These are phyloP conservation scores for Ctenosaura bakeri DNA, from an alignment of 2,797 vertebrate species.

Conservation along the genomic window DNA sequence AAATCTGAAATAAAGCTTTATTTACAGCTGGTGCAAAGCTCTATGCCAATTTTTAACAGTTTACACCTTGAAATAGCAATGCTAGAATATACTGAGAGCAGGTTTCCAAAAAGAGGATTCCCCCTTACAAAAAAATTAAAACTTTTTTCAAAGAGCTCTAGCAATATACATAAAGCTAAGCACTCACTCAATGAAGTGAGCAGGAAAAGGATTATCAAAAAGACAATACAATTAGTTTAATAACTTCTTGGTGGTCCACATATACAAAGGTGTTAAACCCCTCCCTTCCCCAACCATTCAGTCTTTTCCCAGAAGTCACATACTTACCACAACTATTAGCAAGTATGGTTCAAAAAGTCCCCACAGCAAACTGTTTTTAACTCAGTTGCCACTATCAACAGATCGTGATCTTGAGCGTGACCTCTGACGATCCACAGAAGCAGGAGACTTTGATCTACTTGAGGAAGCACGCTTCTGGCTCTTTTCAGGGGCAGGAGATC, in stretches of 20 bases:
- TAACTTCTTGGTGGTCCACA: constrained; percentile 83
- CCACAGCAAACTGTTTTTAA: constrained; percentile 76
- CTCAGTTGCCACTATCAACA: constrained; percentile 92
- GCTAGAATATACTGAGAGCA: constrained; percentile 70
- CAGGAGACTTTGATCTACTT: constrained; percentile 88
- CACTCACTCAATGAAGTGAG: constrained; percentile 84
- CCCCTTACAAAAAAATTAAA: constrained; percentile 76
- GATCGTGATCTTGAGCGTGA: constrained; percentile 87
- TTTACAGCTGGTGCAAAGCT: constrained; percentile 84
- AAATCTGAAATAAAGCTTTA: constrained; percentile 82
- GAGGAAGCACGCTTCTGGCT: constrained; percentile 85
- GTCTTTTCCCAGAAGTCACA: constrained; percentile 70
- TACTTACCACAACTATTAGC: constrained; percentile 79
- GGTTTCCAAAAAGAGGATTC: constrained; percentile 63
- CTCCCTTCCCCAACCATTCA: constrained; percentile 62
- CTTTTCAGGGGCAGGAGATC: constrained; percentile 84
- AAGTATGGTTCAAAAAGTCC: constrained; percentile 78
- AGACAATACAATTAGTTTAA: constrained; percentile 84
- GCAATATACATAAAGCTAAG: constrained; percentile 84
- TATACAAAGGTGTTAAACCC: constrained; percentile 80
- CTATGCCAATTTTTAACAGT: constrained; percentile 75
- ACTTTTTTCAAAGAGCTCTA: constrained; percentile 85
- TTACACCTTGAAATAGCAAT: constrained; percentile 69
- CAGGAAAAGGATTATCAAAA: constrained; percentile 85
- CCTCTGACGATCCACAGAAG: constrained; percentile 83